phyloP scores from a whole-genome alignment of 2,113 vertebrate genomes.

The Cottus gobio region DNA sequence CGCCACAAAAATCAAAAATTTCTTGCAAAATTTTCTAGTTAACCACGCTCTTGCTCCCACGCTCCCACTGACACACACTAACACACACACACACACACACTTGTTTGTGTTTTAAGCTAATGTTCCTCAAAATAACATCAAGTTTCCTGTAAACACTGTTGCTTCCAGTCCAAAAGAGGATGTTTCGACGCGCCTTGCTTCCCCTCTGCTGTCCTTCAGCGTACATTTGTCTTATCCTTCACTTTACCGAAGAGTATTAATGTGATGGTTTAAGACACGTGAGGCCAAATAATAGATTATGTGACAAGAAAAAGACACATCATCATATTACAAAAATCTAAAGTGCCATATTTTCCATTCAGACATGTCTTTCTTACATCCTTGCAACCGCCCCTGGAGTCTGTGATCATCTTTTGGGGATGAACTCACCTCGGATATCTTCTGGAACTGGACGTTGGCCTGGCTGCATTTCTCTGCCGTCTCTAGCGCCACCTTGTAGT shows the following conservation, averaged over 20 bases:
- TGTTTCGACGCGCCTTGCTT: slow-evolving; percentile 8
- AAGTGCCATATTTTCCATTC: background rate
- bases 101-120: background rate
- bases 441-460: slow-evolving; percentile 94
- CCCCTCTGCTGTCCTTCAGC: background rate
- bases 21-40: too few species aligned
- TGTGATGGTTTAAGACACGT: background rate
- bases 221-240: background rate
- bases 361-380: background rate
- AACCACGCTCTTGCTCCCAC: background rate
- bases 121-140: slow-evolving; percentile 43
- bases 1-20: too few species aligned
- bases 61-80: slow-evolving; percentile 7
- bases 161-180: slow-evolving; percentile 52
- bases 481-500: slow-evolving; percentile 96
- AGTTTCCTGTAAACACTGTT: slow-evolving; percentile 22
- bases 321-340: background rate
- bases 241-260: background rate
- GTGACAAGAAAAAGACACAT: background rate
- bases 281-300: background rate
- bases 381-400: background rate
- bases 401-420: background rate
- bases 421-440: slow-evolving; percentile 93
- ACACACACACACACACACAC: slow-evolving; percentile 18
- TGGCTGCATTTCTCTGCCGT: slow-evolving; percentile 96